phyloP scores from a whole-genome alignment of 2,797 vertebrate species.

The Dicrostonyx torquatus region DNA sequence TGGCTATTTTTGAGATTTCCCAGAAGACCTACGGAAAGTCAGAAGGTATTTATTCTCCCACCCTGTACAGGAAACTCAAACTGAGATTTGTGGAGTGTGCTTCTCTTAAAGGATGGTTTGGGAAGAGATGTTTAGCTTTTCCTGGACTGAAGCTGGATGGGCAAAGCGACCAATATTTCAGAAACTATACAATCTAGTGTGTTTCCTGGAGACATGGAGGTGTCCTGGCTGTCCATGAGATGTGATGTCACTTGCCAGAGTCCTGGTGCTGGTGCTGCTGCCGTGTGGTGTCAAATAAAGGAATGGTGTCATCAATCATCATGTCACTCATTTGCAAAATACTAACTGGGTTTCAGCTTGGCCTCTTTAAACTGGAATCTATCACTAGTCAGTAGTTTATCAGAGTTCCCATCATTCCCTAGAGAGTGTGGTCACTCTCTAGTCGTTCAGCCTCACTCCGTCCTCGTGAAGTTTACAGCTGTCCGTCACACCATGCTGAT shows the following conservation, averaged over 20 bases:
- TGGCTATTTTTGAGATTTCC: too few species aligned
- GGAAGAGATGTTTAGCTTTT: background rate
- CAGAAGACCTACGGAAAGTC: background rate
- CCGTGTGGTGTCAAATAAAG: background rate
- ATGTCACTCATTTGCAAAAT: background rate
- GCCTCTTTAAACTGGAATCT: background rate
- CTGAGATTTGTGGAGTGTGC: too few species aligned
- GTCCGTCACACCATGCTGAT: background rate
- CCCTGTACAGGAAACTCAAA: background rate
- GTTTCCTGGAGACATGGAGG: background rate
- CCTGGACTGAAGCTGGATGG: background rate
- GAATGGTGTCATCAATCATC: too few species aligned
- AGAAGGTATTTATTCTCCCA: background rate
- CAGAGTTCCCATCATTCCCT: background rate
- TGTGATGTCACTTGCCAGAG: background rate
- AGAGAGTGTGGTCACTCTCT: background rate
- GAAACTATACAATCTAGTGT: background rate
- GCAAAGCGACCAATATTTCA: too few species aligned
- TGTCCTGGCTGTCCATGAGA: background rate
- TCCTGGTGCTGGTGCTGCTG: background rate
- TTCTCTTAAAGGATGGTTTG: too few species aligned
- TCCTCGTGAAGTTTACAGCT: too few species aligned
- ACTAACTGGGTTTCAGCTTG: background rate
- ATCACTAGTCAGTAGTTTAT: background rate
- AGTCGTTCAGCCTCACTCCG: background rate